These are phyloP conservation scores for Crenichthys baileyi DNA, from an alignment of 2,797 vertebrate genomes.

Conservation along the genomic window DNA sequence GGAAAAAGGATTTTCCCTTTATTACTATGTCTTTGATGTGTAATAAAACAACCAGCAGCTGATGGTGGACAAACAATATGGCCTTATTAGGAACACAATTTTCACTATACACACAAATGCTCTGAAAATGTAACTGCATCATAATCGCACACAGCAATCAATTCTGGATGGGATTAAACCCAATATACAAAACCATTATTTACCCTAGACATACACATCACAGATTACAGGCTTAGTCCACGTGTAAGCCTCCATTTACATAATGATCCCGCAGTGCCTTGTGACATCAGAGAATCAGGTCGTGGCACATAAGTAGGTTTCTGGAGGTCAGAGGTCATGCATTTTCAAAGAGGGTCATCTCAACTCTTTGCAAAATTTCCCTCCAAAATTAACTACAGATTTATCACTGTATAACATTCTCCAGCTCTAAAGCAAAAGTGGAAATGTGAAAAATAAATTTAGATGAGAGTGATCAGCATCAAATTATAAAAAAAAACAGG, in stretches of 20 bases:
- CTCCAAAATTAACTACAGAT: background rate
- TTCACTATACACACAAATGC: background rate
- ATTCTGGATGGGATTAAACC: constrained; percentile 44
- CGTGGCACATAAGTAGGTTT: background rate
- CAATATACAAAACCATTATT: constrained; percentile 34
- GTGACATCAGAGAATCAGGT: constrained; percentile 15
- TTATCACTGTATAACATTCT: background rate
- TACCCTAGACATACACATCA: constrained; percentile 44
- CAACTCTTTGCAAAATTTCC: background rate
- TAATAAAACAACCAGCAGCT: background rate
- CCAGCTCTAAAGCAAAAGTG: background rate
- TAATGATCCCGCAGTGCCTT: constrained; percentile 13
- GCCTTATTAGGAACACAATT: background rate
- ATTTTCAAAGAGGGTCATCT: background rate
- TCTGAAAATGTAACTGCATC: constrained; percentile 28
- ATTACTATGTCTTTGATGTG: constrained; percentile 14
- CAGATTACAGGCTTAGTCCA: constrained; percentile 51
- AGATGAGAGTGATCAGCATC: background rate
- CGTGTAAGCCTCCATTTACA: constrained; percentile 26
- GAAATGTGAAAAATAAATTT: background rate
- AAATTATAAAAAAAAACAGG: too few species aligned
- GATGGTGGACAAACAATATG: background rate
- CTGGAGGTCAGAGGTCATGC: constrained; percentile 1
- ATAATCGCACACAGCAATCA: constrained; percentile 30
- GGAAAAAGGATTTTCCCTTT: constrained; percentile 1